These are phyloP conservation scores for Philopotamus ludificatus DNA, from an alignment of 1,140 invertebrate genomes.

Conservation along the genomic window DNA sequence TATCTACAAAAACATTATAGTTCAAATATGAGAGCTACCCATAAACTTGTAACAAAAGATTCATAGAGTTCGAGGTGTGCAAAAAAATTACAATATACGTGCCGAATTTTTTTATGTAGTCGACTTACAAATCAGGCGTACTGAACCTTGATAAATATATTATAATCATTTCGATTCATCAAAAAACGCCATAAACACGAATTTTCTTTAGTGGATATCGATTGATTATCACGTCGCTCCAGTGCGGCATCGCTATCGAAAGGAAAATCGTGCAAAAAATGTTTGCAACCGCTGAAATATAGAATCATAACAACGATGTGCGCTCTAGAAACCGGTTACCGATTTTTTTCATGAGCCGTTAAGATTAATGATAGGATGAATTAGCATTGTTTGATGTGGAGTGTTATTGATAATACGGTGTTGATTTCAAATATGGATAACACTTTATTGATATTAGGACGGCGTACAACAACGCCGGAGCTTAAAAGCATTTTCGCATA, in stretches of 20 bases:
- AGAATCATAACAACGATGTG: slow-evolving; percentile 11
- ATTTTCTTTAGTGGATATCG: too few species aligned
- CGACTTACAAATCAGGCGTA: background rate
- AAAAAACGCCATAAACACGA: too few species aligned
- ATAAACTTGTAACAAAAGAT: background rate
- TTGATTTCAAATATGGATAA: slow-evolving; percentile 30
- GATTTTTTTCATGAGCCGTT: slow-evolving; percentile 30
- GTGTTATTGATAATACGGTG: slow-evolving; percentile 36
- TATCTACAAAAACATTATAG: background rate
- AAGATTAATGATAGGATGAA: slow-evolving; percentile 37
- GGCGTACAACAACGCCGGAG: background rate
- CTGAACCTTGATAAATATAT: too few species aligned
- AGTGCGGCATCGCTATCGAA: too few species aligned
- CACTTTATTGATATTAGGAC: slow-evolving; percentile 10
- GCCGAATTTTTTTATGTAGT: slow-evolving; percentile 2
- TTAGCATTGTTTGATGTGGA: slow-evolving; percentile 38
- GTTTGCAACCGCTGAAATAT: background rate
- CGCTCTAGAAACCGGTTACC: slow-evolving; percentile 19
- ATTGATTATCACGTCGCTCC: too few species aligned
- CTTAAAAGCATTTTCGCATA: background rate
- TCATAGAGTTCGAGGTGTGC: background rate
- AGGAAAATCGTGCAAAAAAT: background rate
- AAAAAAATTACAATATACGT: slow-evolving; percentile 8
- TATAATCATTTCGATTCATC: too few species aligned
- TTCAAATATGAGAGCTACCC: background rate